Base-by-base conservation (phyloP, 2,797 vertebrate genomes). In the Erethizon dorsatum region DNA sequence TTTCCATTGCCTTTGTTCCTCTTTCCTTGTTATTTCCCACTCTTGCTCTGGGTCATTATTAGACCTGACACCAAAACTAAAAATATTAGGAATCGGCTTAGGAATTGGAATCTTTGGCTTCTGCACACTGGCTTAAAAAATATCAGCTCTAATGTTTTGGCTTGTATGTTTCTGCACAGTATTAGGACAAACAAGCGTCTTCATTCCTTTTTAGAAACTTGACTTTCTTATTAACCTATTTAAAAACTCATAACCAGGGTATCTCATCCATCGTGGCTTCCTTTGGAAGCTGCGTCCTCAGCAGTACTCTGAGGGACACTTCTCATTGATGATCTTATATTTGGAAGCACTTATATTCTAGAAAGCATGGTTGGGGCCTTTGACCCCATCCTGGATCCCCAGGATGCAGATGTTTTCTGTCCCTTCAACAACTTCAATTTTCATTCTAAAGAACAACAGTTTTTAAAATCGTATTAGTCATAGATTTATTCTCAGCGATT, bases 401-500 rank as follows among this genome's bases (percentile, higher is more conserved):
- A 98, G 98, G 98, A 97, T 97, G 90, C 97, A 97, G 97, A 95
- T 98, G 96, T 98, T 98, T 98, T 96, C 98, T 98, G 89, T 97
- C 96, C 98, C 95, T 97, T 97, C 97, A 91, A 82, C 98, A 97
- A 90, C 98, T 98, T 98, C 97, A 96, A 86, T 98, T 98, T 98
- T 98, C 98, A 96, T 98, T 98, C 98, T 98, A 98, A 98, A 98
- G 98, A 98, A 97, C 98, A 98, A 97, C 98, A 98, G 95, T 98
- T 98, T 98, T 93, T 96, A 98, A 98, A 97, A 96, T 97, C 98
- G 91, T 98, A 67, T 98, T 97, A 98, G 98, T 98, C 98, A 98
- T 98, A 98, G 98, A 98, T 99, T 98, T 98, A 99, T 98, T 98
- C 98, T 99, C 98, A 98, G 98, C 98, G 98, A 98, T 99, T 99